Evolutionary conservation across 2,888 invertebrate species (phyloP).

Genomic region (Sisyra terminalis): DNA sequence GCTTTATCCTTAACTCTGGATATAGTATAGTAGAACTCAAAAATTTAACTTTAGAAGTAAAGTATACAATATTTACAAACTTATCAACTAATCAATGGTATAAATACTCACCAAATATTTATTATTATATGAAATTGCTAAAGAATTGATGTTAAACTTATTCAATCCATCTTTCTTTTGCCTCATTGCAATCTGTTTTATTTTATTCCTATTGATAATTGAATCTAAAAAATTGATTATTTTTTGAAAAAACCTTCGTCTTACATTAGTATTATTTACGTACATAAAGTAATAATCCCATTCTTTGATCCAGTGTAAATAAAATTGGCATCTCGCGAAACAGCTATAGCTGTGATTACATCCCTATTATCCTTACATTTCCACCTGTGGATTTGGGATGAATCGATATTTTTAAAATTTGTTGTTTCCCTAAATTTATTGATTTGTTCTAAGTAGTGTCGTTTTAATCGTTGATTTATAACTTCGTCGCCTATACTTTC

Average conservation of each 20-base stretch:
- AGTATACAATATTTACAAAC: no score
- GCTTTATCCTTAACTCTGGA: neutral
- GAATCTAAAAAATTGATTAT: neutral
- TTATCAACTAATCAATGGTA: no score
- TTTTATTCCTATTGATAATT: constrained; percentile 36
- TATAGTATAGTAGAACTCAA: neutral
- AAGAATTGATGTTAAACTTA: constrained; percentile 33
- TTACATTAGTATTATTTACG: constrained; percentile 14
- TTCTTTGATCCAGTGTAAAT: constrained; percentile 81
- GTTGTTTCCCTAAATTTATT: constrained; percentile 16
- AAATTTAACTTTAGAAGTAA: no score
- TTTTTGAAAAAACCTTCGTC: neutral
- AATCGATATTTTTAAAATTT: constrained; percentile 17
- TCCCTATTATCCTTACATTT: constrained; percentile 64
- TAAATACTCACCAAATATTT: constrained; percentile 55
- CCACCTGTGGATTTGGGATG: constrained; percentile 32
- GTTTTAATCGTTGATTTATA: constrained; percentile 45
- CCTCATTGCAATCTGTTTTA: constrained; percentile 37
- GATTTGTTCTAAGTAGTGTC: constrained; percentile 71
- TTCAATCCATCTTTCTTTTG: neutral
- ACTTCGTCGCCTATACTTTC: no score
- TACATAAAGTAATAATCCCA: constrained; percentile 73
- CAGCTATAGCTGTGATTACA: constrained; percentile 63
- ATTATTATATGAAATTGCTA: constrained; percentile 62
- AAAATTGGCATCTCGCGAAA: constrained; percentile 53